Evolutionary conservation across 2,113 vertebrate species (phyloP).

Genomic region (Tauraco erythrolophus): DNA sequence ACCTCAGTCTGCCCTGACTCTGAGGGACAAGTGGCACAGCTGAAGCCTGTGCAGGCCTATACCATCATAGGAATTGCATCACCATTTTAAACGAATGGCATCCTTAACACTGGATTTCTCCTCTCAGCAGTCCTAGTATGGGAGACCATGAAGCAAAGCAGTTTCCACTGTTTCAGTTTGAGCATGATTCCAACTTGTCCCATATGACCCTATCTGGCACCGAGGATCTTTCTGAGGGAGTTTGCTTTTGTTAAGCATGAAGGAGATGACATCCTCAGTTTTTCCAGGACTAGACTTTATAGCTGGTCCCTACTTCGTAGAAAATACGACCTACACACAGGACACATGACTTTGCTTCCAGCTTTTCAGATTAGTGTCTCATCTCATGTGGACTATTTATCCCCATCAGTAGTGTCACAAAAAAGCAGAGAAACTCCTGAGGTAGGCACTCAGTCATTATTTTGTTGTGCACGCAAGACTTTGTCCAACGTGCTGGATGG

Average conservation of each 20-base stretch:
- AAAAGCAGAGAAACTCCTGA: not conserved
- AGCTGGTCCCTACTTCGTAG: not conserved
- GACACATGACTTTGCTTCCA: not conserved
- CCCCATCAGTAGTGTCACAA: not conserved
- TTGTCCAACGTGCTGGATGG: not conserved
- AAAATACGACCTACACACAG: accelerated
- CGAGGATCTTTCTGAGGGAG: not conserved
- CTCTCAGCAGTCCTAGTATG: not conserved
- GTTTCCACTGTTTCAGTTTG: not conserved
- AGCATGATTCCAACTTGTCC: not conserved
- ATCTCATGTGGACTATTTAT: not conserved
- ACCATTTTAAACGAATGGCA: not conserved
- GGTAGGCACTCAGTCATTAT: not conserved
- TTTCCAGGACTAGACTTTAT: not conserved
- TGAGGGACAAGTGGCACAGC: not conserved
- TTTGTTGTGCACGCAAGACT: not conserved
- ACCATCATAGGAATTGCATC: not conserved
- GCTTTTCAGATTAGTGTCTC: not conserved
- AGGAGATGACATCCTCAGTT: not conserved
- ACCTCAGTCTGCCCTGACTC: not conserved
- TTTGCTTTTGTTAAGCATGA: not conserved
- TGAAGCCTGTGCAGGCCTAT: not conserved
- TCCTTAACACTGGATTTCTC: not conserved
- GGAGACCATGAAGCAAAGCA: not conserved
- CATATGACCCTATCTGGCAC: not conserved